Evolutionary conservation across 2,113 vertebrate genomes (phyloP).

Genomic region (Uria lomvia): DNA sequence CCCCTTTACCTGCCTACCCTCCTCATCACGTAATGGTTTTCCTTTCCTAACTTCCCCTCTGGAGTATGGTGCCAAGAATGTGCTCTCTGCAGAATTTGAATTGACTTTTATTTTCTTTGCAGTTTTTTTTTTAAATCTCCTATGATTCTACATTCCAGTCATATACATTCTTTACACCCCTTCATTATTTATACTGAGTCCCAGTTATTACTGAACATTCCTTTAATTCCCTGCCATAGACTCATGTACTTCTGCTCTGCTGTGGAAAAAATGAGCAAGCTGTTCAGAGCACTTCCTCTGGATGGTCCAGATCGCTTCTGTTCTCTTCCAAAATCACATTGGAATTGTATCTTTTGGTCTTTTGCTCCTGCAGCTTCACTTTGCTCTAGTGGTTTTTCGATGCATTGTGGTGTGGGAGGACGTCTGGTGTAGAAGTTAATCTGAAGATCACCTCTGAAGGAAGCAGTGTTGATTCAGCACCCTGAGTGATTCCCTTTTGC

Average conservation of each 20-base stretch:
- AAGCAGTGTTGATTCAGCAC: not conserved
- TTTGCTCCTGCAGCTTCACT: not conserved
- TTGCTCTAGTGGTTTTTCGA: rapidly evolving
- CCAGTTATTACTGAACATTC: not conserved
- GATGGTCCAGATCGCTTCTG: not conserved
- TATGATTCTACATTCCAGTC: not conserved
- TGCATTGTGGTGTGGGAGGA: rapidly evolving
- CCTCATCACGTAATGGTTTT: not conserved
- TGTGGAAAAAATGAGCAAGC: not conserved
- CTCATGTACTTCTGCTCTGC: not conserved
- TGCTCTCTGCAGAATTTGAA: not conserved
- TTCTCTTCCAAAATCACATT: not conserved
- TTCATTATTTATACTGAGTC: conserved; percentile 11
- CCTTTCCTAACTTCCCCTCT: not conserved
- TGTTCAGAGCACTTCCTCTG: not conserved
- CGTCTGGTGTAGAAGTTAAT: not conserved
- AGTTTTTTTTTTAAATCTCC: not conserved
- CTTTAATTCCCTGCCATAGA: not conserved
- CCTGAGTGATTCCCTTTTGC: not conserved
- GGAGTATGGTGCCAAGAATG: not conserved
- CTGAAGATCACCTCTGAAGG: not conserved
- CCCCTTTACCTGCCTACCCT: not conserved
- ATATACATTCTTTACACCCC: not conserved
- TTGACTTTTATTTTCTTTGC: not conserved
- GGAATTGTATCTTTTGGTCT: not conserved